phyloP scores from a whole-genome alignment of 2,797 vertebrate species.

The Artibeus lituratus region DNA sequence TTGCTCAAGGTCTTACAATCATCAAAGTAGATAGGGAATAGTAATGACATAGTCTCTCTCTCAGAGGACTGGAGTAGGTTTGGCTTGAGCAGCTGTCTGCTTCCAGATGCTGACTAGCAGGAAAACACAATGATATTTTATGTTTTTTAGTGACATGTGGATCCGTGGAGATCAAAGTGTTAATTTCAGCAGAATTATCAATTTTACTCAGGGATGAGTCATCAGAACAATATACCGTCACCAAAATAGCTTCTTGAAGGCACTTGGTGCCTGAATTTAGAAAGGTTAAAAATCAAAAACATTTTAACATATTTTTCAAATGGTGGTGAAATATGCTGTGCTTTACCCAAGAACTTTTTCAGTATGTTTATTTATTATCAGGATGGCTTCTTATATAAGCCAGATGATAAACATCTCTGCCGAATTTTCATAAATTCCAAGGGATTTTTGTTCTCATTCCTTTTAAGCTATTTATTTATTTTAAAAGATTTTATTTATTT shows the following conservation, averaged over 20 bases:
- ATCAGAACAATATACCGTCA: conserved; percentile 50
- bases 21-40: not conserved
- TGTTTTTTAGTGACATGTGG: not conserved
- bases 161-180: conserved; percentile 42
- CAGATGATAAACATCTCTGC: conserved; percentile 6
- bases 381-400: not conserved
- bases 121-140: conserved; percentile 34
- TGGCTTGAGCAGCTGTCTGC: conserved; percentile 23
- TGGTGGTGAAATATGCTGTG: not conserved
- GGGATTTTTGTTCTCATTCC: not conserved
- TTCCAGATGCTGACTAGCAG: conserved; percentile 19
- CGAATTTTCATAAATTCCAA: conserved; percentile 22
- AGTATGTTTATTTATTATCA: not conserved
- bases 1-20: not conserved
- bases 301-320: conserved; percentile 59
- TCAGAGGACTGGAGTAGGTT: not conserved
- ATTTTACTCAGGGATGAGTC: conserved; percentile 42
- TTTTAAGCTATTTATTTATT: conserved; percentile 37
- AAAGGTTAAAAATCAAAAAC: conserved; percentile 64
- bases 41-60: not conserved
- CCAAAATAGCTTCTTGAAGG: conserved; percentile 61
- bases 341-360: not conserved
- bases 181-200: conserved; percentile 51
- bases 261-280: conserved; percentile 55
- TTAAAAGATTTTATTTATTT: too few relatives aligned